Evolutionary conservation across 2,113 vertebrate species (phyloP).

Genomic region (Chauna torquata): DNA sequence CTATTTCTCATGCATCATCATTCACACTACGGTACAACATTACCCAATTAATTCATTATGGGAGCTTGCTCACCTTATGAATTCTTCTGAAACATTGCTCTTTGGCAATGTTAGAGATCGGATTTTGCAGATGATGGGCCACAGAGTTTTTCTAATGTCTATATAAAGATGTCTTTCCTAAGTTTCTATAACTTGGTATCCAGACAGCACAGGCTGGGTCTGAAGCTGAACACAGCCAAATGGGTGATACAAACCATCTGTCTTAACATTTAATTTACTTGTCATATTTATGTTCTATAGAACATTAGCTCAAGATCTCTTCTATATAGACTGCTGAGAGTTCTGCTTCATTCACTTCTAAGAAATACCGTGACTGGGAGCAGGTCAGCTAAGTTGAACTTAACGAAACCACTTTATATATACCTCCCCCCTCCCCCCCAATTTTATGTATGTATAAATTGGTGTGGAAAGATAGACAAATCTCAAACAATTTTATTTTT

Average conservation of each 20-base stretch:
- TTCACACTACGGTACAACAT: background rate
- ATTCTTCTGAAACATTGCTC: background rate
- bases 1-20: background rate
- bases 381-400: constrained; percentile 6
- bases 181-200: constrained; percentile 11
- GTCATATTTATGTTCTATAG: background rate
- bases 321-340: background rate
- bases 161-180: background rate
- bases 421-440: background rate
- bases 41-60: background rate
- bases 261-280: background rate
- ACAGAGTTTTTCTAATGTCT: background rate
- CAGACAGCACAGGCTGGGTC: background rate
- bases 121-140: background rate
- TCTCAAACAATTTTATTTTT: too few species aligned
- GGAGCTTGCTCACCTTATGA: background rate
- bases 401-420: background rate
- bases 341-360: constrained; percentile 43
- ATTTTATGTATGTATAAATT: rapidly evolving
- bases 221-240: constrained; percentile 18
- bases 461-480: too few species aligned
- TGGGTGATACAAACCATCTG: background rate
- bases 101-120: background rate
- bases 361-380: constrained; percentile 36
- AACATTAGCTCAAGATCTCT: background rate